Evolutionary conservation across 2,113 vertebrate genomes (phyloP).

Genomic region (Pogona vitticeps): DNA sequence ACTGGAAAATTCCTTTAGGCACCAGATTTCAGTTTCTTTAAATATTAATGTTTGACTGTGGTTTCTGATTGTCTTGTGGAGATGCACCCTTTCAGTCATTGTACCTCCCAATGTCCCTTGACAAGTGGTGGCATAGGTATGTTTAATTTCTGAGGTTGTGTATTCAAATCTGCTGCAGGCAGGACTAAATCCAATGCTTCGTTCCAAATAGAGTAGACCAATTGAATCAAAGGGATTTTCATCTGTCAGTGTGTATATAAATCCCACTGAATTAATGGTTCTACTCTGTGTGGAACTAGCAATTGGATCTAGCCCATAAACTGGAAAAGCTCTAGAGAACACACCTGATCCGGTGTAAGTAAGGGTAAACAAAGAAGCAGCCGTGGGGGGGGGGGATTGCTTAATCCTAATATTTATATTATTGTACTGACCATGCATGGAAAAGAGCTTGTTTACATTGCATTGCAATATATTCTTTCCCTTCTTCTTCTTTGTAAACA

Average conservation of each 20-base stretch:
- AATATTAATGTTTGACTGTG: not conserved
- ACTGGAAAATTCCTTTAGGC: not conserved
- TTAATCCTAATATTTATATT: too few relatives aligned
- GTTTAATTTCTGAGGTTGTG: not conserved
- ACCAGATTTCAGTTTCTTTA: not conserved
- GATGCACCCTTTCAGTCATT: too few relatives aligned
- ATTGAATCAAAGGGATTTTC: too few relatives aligned
- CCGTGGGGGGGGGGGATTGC: not conserved
- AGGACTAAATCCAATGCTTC: too few relatives aligned
- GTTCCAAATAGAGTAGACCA: too few relatives aligned
- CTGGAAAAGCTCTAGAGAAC: not conserved
- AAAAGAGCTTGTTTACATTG: too few relatives aligned
- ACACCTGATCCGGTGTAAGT: not conserved
- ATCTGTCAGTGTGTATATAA: too few relatives aligned
- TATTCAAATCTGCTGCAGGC: not conserved
- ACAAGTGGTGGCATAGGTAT: not conserved
- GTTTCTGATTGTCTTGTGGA: not conserved
- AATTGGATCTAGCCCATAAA: not conserved
- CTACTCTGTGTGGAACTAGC: too few relatives aligned
- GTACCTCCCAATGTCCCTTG: too few relatives aligned
- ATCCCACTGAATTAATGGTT: too few relatives aligned
- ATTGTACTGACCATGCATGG: too few relatives aligned
- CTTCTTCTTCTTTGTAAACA: not conserved
- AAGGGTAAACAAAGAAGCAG: not conserved
- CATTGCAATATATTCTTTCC: too few relatives aligned